These are phyloP conservation scores for Xiphorhynchus erythropygius DNA, from an alignment of 2,797 vertebrate genomes.

Conservation along the genomic window DNA sequence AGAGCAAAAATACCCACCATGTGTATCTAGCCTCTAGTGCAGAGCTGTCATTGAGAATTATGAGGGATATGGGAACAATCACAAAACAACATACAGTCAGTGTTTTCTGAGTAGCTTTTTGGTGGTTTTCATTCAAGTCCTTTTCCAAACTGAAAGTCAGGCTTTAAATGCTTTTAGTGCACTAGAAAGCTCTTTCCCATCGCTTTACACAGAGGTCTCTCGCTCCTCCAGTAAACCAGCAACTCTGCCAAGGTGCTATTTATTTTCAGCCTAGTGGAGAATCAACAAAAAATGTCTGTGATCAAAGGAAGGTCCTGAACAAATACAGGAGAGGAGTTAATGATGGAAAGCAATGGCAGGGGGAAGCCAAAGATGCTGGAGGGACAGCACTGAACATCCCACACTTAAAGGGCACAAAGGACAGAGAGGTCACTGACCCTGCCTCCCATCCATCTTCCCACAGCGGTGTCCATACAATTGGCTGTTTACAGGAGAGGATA, in stretches of 20 bases:
- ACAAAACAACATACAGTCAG: background rate
- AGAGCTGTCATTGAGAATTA: background rate
- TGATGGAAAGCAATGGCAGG: background rate
- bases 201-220: background rate
- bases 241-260: background rate
- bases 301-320: background rate
- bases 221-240: fast-evolving
- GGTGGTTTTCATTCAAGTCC: background rate
- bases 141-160: background rate
- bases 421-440: background rate
- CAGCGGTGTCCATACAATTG: background rate
- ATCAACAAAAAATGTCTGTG: background rate
- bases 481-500: background rate
- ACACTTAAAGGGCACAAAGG: fast-evolving
- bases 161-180: background rate
- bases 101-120: background rate
- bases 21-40: background rate
- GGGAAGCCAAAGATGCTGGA: background rate
- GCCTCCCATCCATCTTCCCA: background rate
- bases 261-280: background rate
- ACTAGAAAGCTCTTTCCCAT: background rate
- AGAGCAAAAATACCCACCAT: background rate
- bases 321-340: background rate
- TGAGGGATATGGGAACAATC: background rate
- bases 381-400: background rate